A percentile compares a stretch with the other conserved stretches of the same genome.
phyloP scores from a whole-genome alignment of 2,113 vertebrate species.

The Myanophis thanlyinensis region DNA sequence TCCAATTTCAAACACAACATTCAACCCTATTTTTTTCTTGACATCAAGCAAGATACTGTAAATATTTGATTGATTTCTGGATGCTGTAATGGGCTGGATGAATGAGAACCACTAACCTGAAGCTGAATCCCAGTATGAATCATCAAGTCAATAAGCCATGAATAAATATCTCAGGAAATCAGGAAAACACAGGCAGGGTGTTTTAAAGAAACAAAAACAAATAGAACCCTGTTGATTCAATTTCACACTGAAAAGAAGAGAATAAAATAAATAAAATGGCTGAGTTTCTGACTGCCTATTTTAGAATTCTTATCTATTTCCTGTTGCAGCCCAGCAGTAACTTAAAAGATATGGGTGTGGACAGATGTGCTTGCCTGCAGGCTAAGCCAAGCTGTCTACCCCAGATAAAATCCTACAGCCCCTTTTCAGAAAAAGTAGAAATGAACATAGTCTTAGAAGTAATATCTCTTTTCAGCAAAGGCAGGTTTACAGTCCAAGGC shows the following conservation, averaged over 20 bases:
- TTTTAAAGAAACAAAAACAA: neutral
- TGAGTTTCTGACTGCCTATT: neutral
- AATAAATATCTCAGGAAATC: neutral
- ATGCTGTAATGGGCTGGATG: no score
- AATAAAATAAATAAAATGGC: neutral
- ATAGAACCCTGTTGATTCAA: neutral
- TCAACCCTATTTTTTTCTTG: no score
- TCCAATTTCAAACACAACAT: neutral
- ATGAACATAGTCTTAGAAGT: neutral
- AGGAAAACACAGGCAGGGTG: neutral
- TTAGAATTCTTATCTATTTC: neutral
- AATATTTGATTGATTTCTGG: no score
- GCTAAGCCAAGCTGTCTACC: neutral
- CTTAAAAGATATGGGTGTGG: neutral
- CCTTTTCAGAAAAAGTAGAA: neutral
- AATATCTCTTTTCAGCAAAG: slow-evolving; percentile 12
- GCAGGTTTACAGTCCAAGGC: neutral
- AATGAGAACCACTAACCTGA: neutral
- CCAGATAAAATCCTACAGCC: neutral
- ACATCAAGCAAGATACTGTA: no score
- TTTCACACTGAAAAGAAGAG: neutral
- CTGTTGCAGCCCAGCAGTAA: neutral
- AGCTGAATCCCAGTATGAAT: neutral
- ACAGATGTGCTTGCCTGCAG: slow-evolving; percentile 1
- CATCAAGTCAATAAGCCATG: neutral